These are phyloP conservation scores for Melopsittacus undulatus DNA, from an alignment of 2,797 vertebrate species.

Conservation along the genomic window DNA sequence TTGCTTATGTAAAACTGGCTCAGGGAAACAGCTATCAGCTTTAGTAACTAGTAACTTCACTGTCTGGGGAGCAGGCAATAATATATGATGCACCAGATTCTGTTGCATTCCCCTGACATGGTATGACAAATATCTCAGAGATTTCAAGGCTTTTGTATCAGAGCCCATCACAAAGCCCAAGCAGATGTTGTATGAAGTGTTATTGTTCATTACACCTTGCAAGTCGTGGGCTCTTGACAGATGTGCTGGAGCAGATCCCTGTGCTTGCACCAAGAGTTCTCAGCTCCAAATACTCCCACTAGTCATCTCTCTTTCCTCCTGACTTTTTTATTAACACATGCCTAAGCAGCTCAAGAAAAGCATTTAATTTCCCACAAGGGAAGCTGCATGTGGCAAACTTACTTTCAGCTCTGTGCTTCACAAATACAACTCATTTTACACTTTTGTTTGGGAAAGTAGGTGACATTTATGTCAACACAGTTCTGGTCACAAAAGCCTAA, in stretches of 20 bases:
- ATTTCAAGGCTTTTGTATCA: not conserved
- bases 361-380: not conserved
- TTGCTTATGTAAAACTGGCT: not conserved
- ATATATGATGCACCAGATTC: not conserved
- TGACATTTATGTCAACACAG: not conserved
- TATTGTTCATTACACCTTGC: not conserved
- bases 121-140: not conserved
- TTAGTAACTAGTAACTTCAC: not conserved
- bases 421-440: not conserved
- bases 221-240: not conserved
- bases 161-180: not conserved
- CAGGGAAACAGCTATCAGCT: not conserved
- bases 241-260: slow-evolving; percentile 26
- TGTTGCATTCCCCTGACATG: not conserved
- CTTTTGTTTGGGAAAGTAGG: slow-evolving; percentile 11
- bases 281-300: not conserved
- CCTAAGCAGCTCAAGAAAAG: slow-evolving; percentile 15
- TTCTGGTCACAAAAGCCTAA: not conserved
- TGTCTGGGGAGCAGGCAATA: not conserved
- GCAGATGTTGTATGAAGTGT: not conserved
- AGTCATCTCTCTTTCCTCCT: not conserved
- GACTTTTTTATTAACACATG: not conserved
- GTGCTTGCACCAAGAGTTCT: not conserved
- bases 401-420: slow-evolving; percentile 24
- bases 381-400: slow-evolving; percentile 32